Conservation (phyloP, 2,888 invertebrate species). For the Eupithecia tripunctaria region DNA sequence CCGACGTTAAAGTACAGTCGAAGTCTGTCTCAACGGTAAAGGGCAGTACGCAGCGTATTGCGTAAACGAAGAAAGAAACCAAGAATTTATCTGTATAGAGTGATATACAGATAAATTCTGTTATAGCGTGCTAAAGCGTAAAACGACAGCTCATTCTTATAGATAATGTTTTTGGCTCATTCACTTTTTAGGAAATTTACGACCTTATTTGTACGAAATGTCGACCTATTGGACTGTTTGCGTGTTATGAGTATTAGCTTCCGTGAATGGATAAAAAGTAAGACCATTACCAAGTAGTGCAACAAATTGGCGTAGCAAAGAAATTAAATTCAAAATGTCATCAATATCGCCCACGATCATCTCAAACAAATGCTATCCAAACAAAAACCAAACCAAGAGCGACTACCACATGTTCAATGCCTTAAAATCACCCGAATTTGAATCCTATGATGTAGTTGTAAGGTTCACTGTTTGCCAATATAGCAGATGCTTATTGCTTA, state of each 20-base stretch:
- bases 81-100: no score
- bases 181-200: not conserved
- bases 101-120: no score
- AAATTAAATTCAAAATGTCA: conserved; percentile 40
- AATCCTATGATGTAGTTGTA: conserved; percentile 27
- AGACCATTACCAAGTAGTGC: not conserved
- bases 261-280: not conserved
- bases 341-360: conserved; percentile 60
- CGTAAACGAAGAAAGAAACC: no score
- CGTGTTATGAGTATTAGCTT: not conserved
- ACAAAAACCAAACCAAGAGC: conserved; percentile 67
- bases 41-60: no score
- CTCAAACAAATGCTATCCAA: conserved; percentile 43
- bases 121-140: no score
- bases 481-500: conserved; percentile 46
- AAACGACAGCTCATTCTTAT: no score
- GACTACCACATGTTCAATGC: conserved; percentile 40
- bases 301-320: not conserved
- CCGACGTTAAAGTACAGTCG: no score
- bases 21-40: no score
- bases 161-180: not conserved
- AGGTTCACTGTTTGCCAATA: conserved; percentile 22
- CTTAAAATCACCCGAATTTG: conserved; percentile 22
- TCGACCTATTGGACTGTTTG: not conserved
- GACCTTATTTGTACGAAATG: not conserved